A percentile compares a stretch with the other conserved stretches of the same genome.
phyloP scores from a whole-genome alignment of 1,140 invertebrate genomes.

The Trachymyrmex cornetzi region DNA sequence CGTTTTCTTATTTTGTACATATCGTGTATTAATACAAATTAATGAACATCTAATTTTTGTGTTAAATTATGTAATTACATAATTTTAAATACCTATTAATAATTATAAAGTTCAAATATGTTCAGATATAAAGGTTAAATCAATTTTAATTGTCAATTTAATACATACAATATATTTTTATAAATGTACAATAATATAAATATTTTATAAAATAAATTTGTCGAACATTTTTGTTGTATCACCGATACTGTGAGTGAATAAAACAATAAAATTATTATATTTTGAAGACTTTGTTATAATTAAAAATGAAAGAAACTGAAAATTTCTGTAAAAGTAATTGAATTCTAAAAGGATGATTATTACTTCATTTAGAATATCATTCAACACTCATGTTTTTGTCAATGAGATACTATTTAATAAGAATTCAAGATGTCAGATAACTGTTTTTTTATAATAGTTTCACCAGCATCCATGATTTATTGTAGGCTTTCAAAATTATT shows the following conservation, averaged over 20 bases:
- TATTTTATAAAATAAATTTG: slow-evolving; percentile 14
- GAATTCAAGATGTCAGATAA: neutral
- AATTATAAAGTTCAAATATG: neutral
- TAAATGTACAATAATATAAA: neutral
- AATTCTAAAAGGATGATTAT: neutral
- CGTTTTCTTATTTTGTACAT: neutral
- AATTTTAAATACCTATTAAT: neutral
- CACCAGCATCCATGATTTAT: neutral
- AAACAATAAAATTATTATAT: neutral
- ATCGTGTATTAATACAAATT: neutral
- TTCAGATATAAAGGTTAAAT: neutral
- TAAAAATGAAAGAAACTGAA: neutral
- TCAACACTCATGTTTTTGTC: neutral
- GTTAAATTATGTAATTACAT: neutral
- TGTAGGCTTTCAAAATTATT: slow-evolving; percentile 10
- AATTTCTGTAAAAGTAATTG: neutral
- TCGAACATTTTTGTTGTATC: neutral
- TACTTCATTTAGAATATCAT: neutral
- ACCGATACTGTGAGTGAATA: neutral
- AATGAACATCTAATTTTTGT: slow-evolving; percentile 1
- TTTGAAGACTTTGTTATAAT: neutral
- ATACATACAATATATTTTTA: neutral
- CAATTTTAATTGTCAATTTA: neutral
- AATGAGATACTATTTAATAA: neutral
- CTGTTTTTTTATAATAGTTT: neutral